Evolutionary conservation across 2,888 invertebrate species (phyloP), one percentile per base, ranked within the genome.

Genomic region (Napeogenes sylphis): DNA sequence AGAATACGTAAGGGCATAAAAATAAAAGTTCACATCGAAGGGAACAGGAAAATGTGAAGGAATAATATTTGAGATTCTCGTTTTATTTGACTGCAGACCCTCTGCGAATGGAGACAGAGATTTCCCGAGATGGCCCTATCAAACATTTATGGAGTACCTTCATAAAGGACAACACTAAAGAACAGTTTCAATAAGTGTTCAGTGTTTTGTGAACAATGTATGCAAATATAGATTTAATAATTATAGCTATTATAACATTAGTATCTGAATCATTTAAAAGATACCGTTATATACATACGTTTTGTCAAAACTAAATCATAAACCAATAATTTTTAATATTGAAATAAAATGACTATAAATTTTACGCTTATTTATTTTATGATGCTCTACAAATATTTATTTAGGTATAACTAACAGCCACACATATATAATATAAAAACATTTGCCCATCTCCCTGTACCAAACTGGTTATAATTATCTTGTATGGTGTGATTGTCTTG

Each of bases 81-180:
- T 89, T 90, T 90, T 90, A 90, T 90, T 90, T 90, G 89, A 90
- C 80, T 85, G 85, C 85, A 81, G 90, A 89, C 90, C 90, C 90
- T 90, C 82, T 81, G 77, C 81, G 87, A 87, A 88, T 87, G 88
- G 85, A 87, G 90, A 86, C 88, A 85, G 87, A 89, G 90, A 89
- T 90, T 89, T 89, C 84, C 87, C 89, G 89, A 85, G 89, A 90
- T 89, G 87, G 87, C 82, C 87, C 90, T 88, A 89, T 90, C 90
- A 89, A 90, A 90, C 88, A 89, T 90, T 90, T 90, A 90, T 90
- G 83, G 87, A 89, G 87, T 87, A 87, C 85, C 87, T 86, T 85
- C 84, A 87, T 90, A 90, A 90, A 88, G 87, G 87, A 88, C 89
- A 88, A 87, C 88, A 87, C 85, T 89, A 87, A 85, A 85, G 87